Base-by-base conservation (phyloP, 2,888 invertebrate genomes). In the Cremastinae sp. region DNA sequence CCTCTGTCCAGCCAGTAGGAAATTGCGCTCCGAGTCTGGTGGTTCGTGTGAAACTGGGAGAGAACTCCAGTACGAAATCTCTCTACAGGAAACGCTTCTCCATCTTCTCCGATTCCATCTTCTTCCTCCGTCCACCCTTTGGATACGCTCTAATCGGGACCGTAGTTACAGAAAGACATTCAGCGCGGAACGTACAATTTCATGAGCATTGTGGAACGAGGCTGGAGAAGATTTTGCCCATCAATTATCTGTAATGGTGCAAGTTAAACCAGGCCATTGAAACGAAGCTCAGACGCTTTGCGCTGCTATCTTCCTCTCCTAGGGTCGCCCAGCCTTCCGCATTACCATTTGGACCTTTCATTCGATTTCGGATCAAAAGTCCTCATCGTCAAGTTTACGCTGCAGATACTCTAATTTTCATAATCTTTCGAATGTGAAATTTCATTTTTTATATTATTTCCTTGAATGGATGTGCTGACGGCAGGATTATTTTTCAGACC, bases 231-330 rank as follows among this genome's bases (percentile, higher is more conserved):
- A 84, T 83, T 82, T 80, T 81, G 77, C 79, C 83, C 84, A 84
- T 86, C 85, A 86, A 86, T 86, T 86, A 86, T 86, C 84, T 85
- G 83, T 82, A 86, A 86, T 85, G 84, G 86, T 78, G 81, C 81
- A 84, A 83, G 82, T 86, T 84, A 82, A 86, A 82, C 82, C 82
- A 80, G 83, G 80, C 83, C 80, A 84, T 85, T 86, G 51, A 64
- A 51, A 22, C 43, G 22, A 16, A 45, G 59, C 83, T 80, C 82
- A 80, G 79, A 28, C 81, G 81, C 83, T 83, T 78, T 37, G 37
- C 18, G 12, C 20, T 39, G 53, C 79, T 75, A 78, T 76, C 78
- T 59, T 78, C 41, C 45, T 20, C 10, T 35, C 7, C 10, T 56
- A 37, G 4, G 20, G 47, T 20, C 47, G 18, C n/a, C 47, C 37